phyloP scores from a whole-genome alignment of 2,888 invertebrate genomes.

The Andrena praecox region DNA sequence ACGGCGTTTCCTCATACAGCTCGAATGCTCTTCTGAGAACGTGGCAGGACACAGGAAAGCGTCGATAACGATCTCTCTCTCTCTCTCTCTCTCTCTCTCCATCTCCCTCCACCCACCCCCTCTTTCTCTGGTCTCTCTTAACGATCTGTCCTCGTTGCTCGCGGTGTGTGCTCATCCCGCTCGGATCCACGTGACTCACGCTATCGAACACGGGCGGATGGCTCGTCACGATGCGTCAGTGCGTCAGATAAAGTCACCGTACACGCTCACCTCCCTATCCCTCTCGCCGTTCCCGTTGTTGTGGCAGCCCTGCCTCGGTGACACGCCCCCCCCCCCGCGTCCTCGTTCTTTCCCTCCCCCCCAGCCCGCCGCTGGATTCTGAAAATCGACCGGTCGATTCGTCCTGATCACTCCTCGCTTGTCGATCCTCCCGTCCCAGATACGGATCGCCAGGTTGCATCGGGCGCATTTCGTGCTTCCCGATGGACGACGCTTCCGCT shows the following conservation, averaged over 20 bases:
- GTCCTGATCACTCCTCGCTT: neutral
- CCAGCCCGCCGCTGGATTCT: constrained; percentile 10
- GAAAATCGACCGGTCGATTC: constrained; percentile 51
- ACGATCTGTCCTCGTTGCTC: constrained; percentile 43
- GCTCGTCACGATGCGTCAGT: constrained; percentile 78
- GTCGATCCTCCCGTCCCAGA: neutral
- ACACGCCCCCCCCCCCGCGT: constrained; percentile 65
- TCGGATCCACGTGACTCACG: constrained; percentile 59
- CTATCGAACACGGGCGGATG: constrained; percentile 61
- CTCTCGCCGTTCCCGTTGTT: constrained; percentile 68
- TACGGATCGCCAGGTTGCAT: neutral
- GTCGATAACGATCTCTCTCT: constrained; percentile 78
- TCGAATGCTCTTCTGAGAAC: constrained; percentile 83
- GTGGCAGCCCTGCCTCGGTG: constrained; percentile 64
- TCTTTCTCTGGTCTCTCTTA: constrained; percentile 31
- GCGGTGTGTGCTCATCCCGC: constrained; percentile 61
- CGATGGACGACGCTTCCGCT: neutral
- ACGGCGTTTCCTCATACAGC: constrained; percentile 80
- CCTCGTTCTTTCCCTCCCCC: constrained; percentile 37
- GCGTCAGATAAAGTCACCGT: constrained; percentile 76
- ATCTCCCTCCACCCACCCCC: constrained; percentile 33
- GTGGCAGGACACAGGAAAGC: constrained; percentile 84
- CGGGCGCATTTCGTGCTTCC: neutral
- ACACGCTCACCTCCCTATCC: constrained; percentile 60
- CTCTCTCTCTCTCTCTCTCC: constrained; percentile 32